Conservation (phyloP, 23 tunicate species). For the Aplidium turbinatum region DNA sequence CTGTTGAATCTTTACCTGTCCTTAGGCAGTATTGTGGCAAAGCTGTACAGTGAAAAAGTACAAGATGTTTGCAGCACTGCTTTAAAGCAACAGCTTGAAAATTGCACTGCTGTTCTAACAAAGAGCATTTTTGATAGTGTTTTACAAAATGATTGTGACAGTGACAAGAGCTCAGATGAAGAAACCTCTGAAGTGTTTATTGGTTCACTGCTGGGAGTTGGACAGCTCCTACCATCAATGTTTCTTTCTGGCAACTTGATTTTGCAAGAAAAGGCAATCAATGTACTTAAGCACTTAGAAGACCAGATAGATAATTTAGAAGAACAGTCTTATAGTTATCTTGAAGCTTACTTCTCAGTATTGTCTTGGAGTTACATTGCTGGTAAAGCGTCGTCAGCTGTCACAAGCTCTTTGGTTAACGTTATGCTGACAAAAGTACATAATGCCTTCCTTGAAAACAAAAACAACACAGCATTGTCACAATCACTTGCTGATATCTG, state of each 20-base stretch:
- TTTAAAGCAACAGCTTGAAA: not conserved
- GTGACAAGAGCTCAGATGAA: constrained; percentile 25
- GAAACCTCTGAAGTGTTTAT: constrained; percentile 16
- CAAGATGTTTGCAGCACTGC: not conserved
- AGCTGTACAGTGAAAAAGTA: constrained; percentile 12
- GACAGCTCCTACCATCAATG: not conserved
- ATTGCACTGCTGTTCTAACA: not conserved
- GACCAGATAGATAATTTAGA: not conserved
- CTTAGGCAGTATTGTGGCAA: constrained; percentile 28
- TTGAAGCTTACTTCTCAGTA: constrained; percentile 16
- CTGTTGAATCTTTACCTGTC: constrained; percentile 28
- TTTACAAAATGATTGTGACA: not conserved
- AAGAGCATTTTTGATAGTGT: not conserved
- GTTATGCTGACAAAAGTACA: constrained; percentile 16
- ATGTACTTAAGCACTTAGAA: not conserved
- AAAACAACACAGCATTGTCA: constrained; percentile 29
- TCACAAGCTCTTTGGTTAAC: not conserved
- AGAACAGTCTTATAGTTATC: constrained; percentile 9
- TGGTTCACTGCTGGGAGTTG: constrained; percentile 9
- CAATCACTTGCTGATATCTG: constrained; percentile 38
- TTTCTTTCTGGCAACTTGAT: not conserved
- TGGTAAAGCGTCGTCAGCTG: not conserved
- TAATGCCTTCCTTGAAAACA: constrained; percentile 12
- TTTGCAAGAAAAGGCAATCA: constrained; percentile 3
- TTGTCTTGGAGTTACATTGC: constrained; percentile 31